Conservation (phyloP, 2,888 invertebrate species). For the Pharmacophagus antenor region DNA sequence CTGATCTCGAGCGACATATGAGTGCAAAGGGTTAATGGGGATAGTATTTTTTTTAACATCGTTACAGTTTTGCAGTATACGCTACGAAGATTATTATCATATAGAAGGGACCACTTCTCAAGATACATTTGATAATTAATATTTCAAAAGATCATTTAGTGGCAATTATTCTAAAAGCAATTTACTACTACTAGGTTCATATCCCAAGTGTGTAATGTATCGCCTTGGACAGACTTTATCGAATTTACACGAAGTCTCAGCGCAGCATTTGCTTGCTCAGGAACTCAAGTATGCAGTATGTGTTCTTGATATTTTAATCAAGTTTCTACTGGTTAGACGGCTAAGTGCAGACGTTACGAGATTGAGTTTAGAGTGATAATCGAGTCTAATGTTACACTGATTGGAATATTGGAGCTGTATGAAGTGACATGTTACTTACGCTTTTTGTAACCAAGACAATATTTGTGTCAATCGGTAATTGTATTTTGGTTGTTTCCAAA, state of each 20-base stretch:
- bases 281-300: constrained; percentile 1
- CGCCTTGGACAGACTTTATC: constrained; percentile 11
- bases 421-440: neutral
- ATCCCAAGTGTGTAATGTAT: constrained; percentile 6
- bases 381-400: neutral
- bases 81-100: no score
- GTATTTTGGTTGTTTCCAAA: no score
- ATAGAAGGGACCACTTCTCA: no score
- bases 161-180: constrained; percentile 6
- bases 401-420: neutral
- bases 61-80: neutral
- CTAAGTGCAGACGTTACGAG: constrained; percentile 17
- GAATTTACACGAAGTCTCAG: constrained; percentile 12
- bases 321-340: constrained; percentile 11
- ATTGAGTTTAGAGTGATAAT: constrained; percentile 1
- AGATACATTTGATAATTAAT: neutral
- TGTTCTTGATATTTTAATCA: constrained; percentile 21
- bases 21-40: no score
- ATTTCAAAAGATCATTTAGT: neutral
- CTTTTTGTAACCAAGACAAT: no score
- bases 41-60: no score
- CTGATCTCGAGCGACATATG: no score
- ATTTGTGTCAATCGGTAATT: no score
- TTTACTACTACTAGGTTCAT: neutral
- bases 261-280: constrained; percentile 13